phyloP scores from a whole-genome alignment of 1,140 invertebrate genomes.

The Brachionus asplanchnoidis region DNA sequence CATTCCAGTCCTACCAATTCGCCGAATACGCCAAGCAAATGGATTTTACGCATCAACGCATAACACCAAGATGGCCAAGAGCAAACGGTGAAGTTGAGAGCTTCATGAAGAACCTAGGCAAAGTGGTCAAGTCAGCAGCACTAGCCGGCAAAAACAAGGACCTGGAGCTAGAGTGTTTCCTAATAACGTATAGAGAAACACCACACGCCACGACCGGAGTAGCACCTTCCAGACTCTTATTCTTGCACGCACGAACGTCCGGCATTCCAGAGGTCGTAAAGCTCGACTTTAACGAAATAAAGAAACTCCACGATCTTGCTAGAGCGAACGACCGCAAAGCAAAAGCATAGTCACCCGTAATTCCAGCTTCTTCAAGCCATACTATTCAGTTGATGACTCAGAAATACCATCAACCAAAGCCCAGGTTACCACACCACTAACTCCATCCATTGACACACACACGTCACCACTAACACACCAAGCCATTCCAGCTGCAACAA shows the following conservation, averaged over 20 bases:
- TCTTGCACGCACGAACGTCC: not conserved
- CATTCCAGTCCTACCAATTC: too few relatives aligned
- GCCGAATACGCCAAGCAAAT: conserved; percentile 40
- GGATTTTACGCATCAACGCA: conserved; percentile 41
- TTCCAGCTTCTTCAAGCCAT: not conserved
- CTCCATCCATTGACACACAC: not conserved
- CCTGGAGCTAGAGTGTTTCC: not conserved
- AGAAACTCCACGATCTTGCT: not conserved
- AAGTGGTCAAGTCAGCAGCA: not conserved
- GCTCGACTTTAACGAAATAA: not conserved
- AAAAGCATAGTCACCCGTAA: not conserved
- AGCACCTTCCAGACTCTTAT: not conserved
- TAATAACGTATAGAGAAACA: not conserved
- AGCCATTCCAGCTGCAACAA: not conserved
- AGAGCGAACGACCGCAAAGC: not conserved
- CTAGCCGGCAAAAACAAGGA: not conserved
- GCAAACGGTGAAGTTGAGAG: conserved; percentile 43
- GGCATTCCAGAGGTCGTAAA: not conserved
- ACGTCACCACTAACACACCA: not conserved
- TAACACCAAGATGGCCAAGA: conserved; percentile 43
- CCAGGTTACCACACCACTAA: not conserved
- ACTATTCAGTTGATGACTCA: not conserved
- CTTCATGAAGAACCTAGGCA: conserved; percentile 41
- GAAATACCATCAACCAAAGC: not conserved
- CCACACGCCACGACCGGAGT: not conserved